Percentiles rank a stretch among this genome's conserved stretches.
Evolutionary conservation across 2,797 vertebrate species (phyloP).

Genomic region (Alauda arvensis): DNA sequence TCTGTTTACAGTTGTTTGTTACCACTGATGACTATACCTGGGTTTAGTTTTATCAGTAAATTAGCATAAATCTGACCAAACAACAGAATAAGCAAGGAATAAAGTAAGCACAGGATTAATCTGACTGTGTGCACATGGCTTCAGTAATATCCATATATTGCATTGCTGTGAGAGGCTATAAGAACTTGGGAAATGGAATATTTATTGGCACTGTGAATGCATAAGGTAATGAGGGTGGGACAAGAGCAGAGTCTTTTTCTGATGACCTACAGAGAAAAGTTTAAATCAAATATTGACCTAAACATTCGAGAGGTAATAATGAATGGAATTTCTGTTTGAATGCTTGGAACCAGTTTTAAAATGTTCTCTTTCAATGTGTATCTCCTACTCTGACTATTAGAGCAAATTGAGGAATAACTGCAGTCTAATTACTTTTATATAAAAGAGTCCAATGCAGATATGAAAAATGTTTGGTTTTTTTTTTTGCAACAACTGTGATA

Average conservation of each 20-base stretch:
- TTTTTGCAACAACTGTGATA: not conserved
- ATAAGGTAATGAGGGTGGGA: not conserved
- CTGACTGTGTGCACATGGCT: not conserved
- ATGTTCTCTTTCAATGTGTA: not conserved
- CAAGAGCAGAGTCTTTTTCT: not conserved
- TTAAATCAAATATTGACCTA: not conserved
- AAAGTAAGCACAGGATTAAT: not conserved
- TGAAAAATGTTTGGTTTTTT: not conserved
- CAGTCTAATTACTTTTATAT: conserved; percentile 6
- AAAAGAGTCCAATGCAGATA: not conserved
- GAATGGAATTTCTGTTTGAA: not conserved
- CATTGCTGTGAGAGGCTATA: not conserved
- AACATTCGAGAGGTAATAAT: not conserved
- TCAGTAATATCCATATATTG: not conserved
- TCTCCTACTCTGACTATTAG: not conserved
- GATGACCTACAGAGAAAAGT: not conserved
- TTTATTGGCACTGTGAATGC: not conserved
- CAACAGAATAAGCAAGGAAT: not conserved
- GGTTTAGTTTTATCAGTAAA: not conserved
- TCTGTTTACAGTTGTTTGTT: not conserved
- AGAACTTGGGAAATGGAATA: not conserved
- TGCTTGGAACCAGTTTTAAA: not conserved
- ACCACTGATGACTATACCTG: not conserved
- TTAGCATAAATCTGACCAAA: not conserved
- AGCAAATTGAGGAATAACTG: not conserved